Evolutionary conservation across 2,113 vertebrate genomes (phyloP).

Genomic region (Parus major): DNA sequence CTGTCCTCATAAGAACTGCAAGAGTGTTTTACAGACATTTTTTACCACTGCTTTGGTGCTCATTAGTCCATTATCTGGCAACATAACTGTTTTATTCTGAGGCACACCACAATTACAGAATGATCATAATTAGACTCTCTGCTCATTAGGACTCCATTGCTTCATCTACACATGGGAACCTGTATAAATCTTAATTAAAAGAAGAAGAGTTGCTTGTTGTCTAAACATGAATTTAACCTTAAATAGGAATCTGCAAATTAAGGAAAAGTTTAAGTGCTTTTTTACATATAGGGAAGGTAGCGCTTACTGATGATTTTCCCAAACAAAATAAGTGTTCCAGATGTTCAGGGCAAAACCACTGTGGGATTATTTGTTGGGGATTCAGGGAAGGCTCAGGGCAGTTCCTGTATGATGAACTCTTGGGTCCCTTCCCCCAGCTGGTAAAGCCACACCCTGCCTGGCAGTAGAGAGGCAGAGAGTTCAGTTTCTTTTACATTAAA

Average conservation of each 20-base stretch:
- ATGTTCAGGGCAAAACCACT: background rate
- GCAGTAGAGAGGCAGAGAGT: background rate
- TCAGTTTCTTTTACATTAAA: background rate
- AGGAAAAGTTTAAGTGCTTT: background rate
- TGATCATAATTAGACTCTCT: constrained; percentile 33
- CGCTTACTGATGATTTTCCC: background rate
- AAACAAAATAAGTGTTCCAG: background rate
- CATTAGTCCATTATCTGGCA: constrained; percentile 12
- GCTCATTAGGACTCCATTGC: constrained; percentile 28
- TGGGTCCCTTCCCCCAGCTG: background rate
- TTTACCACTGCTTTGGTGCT: background rate
- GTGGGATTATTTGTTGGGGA: background rate
- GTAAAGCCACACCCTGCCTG: background rate
- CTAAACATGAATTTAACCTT: constrained; percentile 33
- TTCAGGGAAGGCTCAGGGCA: background rate
- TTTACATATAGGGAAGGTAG: background rate
- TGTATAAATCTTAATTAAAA: constrained; percentile 55
- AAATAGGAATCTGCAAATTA: background rate
- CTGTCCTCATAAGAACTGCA: background rate
- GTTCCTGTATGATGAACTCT: background rate
- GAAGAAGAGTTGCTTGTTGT: background rate
- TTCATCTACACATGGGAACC: background rate
- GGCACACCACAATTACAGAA: constrained; percentile 30
- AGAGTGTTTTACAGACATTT: background rate
- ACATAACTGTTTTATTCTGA: constrained; percentile 1